phyloP scores from a whole-genome alignment of 2,797 vertebrate genomes.

The Xyrichtys novacula region DNA sequence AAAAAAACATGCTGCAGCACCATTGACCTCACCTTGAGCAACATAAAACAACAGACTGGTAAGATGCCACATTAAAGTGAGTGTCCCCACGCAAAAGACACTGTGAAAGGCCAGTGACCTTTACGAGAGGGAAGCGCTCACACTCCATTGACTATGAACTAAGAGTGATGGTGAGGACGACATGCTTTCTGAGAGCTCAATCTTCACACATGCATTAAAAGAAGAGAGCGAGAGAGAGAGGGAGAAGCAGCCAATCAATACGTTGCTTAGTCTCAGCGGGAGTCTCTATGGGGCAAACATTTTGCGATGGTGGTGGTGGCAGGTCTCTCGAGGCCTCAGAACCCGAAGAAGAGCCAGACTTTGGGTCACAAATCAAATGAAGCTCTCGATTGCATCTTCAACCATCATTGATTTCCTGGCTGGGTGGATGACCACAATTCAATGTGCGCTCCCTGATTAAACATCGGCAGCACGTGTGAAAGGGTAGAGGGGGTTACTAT shows the following conservation, averaged over 20 bases:
- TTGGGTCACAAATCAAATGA: conserved; percentile 78
- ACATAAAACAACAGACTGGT: conserved; percentile 42
- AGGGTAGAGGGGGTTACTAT: conserved; percentile 66
- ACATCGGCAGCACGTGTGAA: conserved; percentile 66
- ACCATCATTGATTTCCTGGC: conserved; percentile 77
- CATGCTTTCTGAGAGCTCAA: conserved; percentile 38
- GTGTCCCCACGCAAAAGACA: conserved; percentile 38
- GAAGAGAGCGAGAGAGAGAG: too few species aligned
- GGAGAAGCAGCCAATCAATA: conserved; percentile 60
- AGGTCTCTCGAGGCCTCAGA: conserved; percentile 34
- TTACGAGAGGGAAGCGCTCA: conserved; percentile 50
- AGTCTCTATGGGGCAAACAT: conserved; percentile 49
- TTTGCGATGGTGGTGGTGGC: conserved; percentile 27
- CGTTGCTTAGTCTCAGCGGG: conserved; percentile 52
- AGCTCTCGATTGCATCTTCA: conserved; percentile 77
- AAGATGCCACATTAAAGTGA: conserved; percentile 46
- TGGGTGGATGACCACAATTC: conserved; percentile 68
- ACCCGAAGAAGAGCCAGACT: conserved; percentile 41
- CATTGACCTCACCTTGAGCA: conserved; percentile 49
- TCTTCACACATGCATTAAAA: conserved; percentile 7
- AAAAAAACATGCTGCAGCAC: background rate
- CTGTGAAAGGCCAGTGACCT: conserved; percentile 62
- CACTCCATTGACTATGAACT: conserved; percentile 48
- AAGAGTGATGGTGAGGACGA: conserved; percentile 55
- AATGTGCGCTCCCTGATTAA: conserved; percentile 74